These are phyloP conservation scores for Amiota mariae DNA, from an alignment of 2,888 invertebrate species.

Conservation along the genomic window DNA sequence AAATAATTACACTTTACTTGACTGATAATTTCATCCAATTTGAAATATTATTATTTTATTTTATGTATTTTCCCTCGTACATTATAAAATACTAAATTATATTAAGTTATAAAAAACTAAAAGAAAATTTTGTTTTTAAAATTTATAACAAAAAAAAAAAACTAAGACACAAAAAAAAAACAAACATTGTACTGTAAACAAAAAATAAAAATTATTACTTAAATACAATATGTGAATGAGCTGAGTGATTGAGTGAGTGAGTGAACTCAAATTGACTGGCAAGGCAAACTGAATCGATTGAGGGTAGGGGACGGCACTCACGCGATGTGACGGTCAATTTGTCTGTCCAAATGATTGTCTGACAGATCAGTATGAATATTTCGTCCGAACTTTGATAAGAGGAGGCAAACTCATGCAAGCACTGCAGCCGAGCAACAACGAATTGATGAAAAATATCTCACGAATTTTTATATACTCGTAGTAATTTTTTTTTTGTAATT, in stretches of 20 bases:
- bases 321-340: constrained; percentile 15
- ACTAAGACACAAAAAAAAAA: not conserved
- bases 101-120: too few species aligned
- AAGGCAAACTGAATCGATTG: not conserved
- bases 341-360: not conserved
- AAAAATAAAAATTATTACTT: not conserved
- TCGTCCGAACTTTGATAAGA: constrained; percentile 18
- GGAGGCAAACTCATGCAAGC: not conserved
- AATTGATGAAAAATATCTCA: constrained; percentile 13
- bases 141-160: too few species aligned
- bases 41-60: too few species aligned
- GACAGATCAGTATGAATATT: constrained; percentile 8
- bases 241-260: not conserved
- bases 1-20: too few species aligned
- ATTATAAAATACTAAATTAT: too few species aligned
- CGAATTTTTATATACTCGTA: not conserved
- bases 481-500: not conserved
- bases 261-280: constrained; percentile 18
- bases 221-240: constrained; percentile 1
- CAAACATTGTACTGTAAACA: not conserved
- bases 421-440: not conserved
- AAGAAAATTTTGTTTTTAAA: too few species aligned
- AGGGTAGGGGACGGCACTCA: not conserved
- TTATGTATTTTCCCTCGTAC: too few species aligned
- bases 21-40: too few species aligned